Conservation (phyloP, 2,888 invertebrate species). For the Acrocera orbiculus region DNA sequence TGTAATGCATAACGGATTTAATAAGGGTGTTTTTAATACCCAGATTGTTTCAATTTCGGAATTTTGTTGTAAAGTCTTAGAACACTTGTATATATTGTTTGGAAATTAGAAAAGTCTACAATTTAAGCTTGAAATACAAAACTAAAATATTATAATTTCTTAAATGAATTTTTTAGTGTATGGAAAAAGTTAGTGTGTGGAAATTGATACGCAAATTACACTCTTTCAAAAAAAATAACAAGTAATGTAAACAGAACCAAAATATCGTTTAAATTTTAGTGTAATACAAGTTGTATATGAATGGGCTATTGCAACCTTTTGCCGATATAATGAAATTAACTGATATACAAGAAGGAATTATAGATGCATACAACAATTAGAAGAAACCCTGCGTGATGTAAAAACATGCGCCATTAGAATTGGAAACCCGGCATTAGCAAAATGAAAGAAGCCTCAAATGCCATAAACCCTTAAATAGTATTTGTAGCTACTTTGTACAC, state of each 20-base stretch:
- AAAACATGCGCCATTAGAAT: slow-evolving; percentile 84
- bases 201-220: slow-evolving; percentile 49
- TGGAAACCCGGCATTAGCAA: slow-evolving; percentile 82
- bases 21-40: neutral
- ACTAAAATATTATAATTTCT: too few relatives aligned
- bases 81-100: too few relatives aligned
- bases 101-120: too few relatives aligned
- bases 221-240: slow-evolving; percentile 37
- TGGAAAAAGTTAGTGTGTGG: slow-evolving; percentile 48
- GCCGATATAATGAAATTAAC: slow-evolving; percentile 83
- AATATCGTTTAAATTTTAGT: slow-evolving; percentile 66
- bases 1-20: too few relatives aligned
- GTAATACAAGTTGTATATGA: slow-evolving; percentile 88
- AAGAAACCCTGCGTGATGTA: slow-evolving; percentile 77
- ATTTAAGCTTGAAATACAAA: too few relatives aligned
- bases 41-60: neutral
- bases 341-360: slow-evolving; percentile 93
- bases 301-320: slow-evolving; percentile 96
- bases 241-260: slow-evolving; percentile 26
- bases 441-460: slow-evolving; percentile 86
- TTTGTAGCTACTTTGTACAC: slow-evolving; percentile 95
- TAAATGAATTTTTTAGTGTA: slow-evolving; percentile 45
- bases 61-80: neutral
- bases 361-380: slow-evolving; percentile 91
- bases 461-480: slow-evolving; percentile 93